A percentile compares a stretch with the other conserved stretches of the same genome.
phyloP scores from a whole-genome alignment of 2,888 invertebrate genomes.

The Alviniconcha strummeri region DNA sequence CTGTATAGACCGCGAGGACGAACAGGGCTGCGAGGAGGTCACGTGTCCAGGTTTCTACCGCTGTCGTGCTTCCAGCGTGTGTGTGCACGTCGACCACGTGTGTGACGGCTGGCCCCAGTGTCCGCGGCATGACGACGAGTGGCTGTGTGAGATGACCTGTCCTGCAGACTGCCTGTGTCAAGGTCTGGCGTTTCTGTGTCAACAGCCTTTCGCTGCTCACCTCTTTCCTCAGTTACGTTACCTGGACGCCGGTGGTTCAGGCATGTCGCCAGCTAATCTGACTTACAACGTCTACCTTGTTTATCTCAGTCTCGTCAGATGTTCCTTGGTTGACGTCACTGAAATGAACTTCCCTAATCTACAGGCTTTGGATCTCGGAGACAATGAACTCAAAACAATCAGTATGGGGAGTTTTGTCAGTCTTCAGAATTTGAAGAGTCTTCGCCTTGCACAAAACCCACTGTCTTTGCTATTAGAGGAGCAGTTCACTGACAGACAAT shows the following conservation, averaged over 20 bases:
- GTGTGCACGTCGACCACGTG: slow-evolving; percentile 33
- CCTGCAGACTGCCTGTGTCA: slow-evolving; percentile 30
- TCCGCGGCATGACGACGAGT: slow-evolving; percentile 35
- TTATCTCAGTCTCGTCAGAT: slow-evolving; percentile 2
- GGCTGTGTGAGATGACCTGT: slow-evolving; percentile 29
- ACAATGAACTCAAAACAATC: slow-evolving; percentile 12
- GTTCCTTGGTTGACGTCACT: slow-evolving; percentile 15
- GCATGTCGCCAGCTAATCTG: neutral
- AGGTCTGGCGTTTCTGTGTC: slow-evolving; percentile 29
- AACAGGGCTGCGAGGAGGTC: slow-evolving; percentile 25
- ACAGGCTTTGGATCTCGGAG: slow-evolving; percentile 26
- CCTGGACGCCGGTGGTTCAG: slow-evolving; percentile 23
- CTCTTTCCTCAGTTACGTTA: slow-evolving; percentile 13
- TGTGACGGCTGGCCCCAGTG: slow-evolving; percentile 38
- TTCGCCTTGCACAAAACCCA: neutral
- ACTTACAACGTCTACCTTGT: neutral
- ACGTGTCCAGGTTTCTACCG: slow-evolving; percentile 32
- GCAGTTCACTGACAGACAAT: neutral
- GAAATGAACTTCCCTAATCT: slow-evolving; percentile 16
- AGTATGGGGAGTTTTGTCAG: neutral
- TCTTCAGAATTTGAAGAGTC: neutral
- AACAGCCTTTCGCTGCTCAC: neutral
- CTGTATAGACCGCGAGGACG: slow-evolving; percentile 37
- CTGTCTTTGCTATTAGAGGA: neutral
- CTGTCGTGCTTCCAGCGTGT: slow-evolving; percentile 26